These are phyloP conservation scores for Maniola jurtina DNA, from an alignment of 1,140 invertebrate genomes.

Conservation along the genomic window DNA sequence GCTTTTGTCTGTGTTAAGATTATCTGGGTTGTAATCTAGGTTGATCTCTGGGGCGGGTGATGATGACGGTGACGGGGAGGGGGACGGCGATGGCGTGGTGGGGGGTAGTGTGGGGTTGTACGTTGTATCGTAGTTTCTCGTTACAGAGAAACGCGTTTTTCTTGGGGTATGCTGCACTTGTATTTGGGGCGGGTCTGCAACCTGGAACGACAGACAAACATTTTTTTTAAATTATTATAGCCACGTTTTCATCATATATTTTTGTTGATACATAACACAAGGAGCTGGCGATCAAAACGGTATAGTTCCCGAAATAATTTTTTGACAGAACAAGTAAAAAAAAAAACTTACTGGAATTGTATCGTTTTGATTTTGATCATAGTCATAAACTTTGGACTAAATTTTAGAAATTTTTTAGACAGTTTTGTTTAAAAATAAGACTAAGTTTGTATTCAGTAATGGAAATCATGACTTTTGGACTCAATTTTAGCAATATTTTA, in stretches of 20 bases:
- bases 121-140: slow-evolving; percentile 64
- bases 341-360: too few species aligned
- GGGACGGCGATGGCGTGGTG: slow-evolving; percentile 32
- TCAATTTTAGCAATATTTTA: too few species aligned
- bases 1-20: slow-evolving; percentile 10
- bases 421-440: too few species aligned
- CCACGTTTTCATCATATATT: not conserved
- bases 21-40: slow-evolving; percentile 9
- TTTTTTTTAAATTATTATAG: not conserved
- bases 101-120: slow-evolving; percentile 49
- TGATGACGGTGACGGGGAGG: slow-evolving; percentile 24
- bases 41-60: slow-evolving; percentile 23
- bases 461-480: too few species aligned
- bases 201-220: slow-evolving; percentile 35
- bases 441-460: too few species aligned
- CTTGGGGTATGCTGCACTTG: slow-evolving; percentile 50
- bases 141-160: slow-evolving; percentile 64
- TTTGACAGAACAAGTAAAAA: too few species aligned
- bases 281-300: too few species aligned
- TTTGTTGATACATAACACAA: not conserved
- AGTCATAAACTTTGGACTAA: too few species aligned
- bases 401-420: too few species aligned
- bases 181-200: slow-evolving; percentile 57
- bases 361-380: too few species aligned
- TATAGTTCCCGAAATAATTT: too few species aligned